Evolutionary conservation across 1,140 invertebrate species (phyloP).

Genomic region (Drosophila bocki): DNA sequence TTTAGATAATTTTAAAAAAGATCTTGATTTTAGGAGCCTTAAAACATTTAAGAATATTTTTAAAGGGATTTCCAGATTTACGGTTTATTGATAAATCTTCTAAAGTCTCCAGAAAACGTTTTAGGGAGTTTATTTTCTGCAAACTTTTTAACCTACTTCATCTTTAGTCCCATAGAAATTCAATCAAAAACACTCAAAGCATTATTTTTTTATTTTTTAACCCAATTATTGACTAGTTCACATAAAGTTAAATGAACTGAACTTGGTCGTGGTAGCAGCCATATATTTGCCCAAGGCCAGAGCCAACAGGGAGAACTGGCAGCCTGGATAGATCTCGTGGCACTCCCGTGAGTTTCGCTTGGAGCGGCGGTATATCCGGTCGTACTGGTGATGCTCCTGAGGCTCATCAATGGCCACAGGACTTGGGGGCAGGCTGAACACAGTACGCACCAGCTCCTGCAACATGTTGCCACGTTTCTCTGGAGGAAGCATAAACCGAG

Average conservation of each 20-base stretch:
- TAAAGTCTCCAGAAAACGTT: no score
- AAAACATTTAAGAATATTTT: no score
- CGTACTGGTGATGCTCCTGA: constrained; percentile 64
- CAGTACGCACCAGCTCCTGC: constrained; percentile 89
- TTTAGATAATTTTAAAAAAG: background rate
- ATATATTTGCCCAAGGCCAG: constrained; percentile 90
- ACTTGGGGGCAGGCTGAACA: constrained; percentile 79
- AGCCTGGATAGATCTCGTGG: constrained; percentile 87
- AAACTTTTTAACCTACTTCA: background rate
- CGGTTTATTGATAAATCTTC: no score
- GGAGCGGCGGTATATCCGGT: constrained; percentile 66
- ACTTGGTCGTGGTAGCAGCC: constrained; percentile 53
- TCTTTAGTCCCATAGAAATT: background rate
- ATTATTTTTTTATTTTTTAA: constrained; percentile 8
- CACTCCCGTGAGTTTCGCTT: constrained; percentile 85
- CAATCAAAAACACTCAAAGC: no score
- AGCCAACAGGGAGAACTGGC: constrained; percentile 90
- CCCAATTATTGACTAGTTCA: constrained; percentile 20
- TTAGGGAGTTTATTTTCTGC: no score
- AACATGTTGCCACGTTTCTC: constrained; percentile 87
- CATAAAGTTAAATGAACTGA: constrained; percentile 65
- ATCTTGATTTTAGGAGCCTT: background rate
- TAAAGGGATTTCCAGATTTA: no score
- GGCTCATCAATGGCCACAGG: constrained; percentile 60
- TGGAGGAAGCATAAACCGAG: constrained; percentile 86